phyloP scores from a whole-genome alignment of 2,797 vertebrate genomes.

The Chelon labrosus region DNA sequence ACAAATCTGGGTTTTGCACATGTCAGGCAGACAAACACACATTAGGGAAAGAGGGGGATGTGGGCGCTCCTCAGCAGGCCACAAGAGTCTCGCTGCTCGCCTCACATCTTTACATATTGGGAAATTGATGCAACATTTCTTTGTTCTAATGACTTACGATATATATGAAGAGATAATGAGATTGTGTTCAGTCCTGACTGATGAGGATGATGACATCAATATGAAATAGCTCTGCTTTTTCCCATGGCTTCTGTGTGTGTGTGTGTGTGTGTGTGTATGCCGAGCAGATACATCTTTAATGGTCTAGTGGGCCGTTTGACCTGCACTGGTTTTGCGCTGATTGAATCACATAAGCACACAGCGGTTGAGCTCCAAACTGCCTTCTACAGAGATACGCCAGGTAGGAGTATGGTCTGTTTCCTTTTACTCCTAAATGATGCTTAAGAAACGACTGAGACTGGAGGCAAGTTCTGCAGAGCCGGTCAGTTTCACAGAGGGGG shows the following conservation, averaged over 20 bases:
- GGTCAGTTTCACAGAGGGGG: constrained; percentile 48
- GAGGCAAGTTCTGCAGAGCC: constrained; percentile 38
- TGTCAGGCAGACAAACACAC: constrained; percentile 38
- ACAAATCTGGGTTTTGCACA: constrained; percentile 34
- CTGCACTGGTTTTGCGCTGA: constrained; percentile 46
- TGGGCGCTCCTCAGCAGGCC: constrained; percentile 31
- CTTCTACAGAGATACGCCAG: constrained; percentile 1
- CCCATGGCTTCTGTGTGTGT: constrained; percentile 32
- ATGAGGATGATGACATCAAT: constrained; percentile 79
- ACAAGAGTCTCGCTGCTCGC: constrained; percentile 52
- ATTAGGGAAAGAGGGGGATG: constrained; percentile 24
- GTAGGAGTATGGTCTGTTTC: constrained; percentile 14
- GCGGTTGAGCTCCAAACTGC: constrained; percentile 16
- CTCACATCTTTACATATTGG: constrained; percentile 57
- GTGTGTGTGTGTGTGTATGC: constrained; percentile 15
- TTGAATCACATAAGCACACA: constrained; percentile 38
- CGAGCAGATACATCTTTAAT: constrained; percentile 45
- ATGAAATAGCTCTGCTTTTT: constrained; percentile 70
- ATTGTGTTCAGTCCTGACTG: constrained; percentile 64
- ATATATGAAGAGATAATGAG: constrained; percentile 74
- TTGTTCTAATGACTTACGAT: constrained; percentile 64
- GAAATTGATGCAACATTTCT: constrained; percentile 64
- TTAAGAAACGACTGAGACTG: constrained; percentile 32
- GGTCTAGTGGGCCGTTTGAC: constrained; percentile 62
- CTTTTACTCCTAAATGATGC: constrained; percentile 20